Conservation (phyloP, 2,797 vertebrate species). For the Sebastolobus altivelis region DNA sequence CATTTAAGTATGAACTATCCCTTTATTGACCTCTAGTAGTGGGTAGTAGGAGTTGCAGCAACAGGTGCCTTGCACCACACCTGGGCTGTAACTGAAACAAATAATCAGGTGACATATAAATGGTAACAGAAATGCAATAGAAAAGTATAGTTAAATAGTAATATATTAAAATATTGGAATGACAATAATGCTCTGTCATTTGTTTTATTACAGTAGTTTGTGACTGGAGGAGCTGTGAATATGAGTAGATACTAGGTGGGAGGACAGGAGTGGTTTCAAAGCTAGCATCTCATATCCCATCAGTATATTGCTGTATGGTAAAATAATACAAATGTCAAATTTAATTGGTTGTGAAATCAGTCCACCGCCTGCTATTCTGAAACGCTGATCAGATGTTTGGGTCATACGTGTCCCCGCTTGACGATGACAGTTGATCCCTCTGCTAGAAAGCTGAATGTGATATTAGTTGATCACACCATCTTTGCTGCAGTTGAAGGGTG, state of each 20-base stretch:
- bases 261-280: not conserved
- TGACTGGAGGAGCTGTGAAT: not conserved
- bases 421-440: not conserved
- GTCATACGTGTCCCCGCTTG: not conserved
- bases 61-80: not conserved
- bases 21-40: slow-evolving; percentile 43
- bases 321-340: not conserved
- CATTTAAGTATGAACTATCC: not conserved
- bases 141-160: not conserved
- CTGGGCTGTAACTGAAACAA: not conserved
- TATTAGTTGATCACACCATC: not conserved
- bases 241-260: not conserved
- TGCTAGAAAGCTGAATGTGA: not conserved
- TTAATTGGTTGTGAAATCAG: not conserved
- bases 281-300: not conserved
- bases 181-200: not conserved
- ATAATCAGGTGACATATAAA: not conserved
- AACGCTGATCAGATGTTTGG: not conserved
- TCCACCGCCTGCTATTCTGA: not conserved
- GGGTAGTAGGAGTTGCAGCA: slow-evolving; percentile 14
- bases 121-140: not conserved
- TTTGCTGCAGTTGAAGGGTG: not conserved
- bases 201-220: not conserved
- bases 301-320: not conserved
- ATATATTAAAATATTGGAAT: not conserved